Conservation (phyloP, 2,888 invertebrate species). For the Temnothorax unifasciatus region DNA sequence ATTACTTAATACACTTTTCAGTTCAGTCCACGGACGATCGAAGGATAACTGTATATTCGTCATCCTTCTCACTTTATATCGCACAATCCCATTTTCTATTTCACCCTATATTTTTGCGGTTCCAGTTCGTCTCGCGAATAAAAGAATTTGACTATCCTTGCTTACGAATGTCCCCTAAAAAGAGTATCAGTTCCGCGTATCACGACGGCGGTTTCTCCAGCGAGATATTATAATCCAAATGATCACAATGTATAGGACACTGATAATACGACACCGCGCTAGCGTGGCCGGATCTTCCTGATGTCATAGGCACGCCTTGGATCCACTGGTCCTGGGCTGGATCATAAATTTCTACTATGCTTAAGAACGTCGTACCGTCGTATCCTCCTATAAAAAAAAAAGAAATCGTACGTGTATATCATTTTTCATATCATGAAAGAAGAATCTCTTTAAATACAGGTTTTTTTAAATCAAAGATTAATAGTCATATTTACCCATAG, state of each 20-base stretch:
- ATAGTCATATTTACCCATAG: constrained; percentile 90
- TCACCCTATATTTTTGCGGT: neutral
- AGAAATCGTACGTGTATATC: neutral
- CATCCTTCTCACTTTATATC: neutral
- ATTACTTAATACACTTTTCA: constrained; percentile 29
- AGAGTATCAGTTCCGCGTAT: constrained; percentile 50
- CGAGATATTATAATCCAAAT: constrained; percentile 77
- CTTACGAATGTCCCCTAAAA: constrained; percentile 2
- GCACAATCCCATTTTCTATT: neutral
- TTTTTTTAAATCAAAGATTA: neutral
- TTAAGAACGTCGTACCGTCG: constrained; percentile 94
- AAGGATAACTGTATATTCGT: neutral
- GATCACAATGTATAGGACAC: constrained; percentile 87
- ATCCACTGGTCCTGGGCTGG: constrained; percentile 92
- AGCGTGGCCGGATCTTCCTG: constrained; percentile 96
- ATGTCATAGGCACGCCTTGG: constrained; percentile 92
- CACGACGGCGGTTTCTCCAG: constrained; percentile 71
- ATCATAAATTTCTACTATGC: constrained; percentile 96
- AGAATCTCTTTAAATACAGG: neutral
- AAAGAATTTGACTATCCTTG: constrained; percentile 17
- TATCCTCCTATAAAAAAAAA: constrained; percentile 91
- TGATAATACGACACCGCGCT: constrained; percentile 95
- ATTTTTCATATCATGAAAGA: neutral
- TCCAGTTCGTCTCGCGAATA: neutral
- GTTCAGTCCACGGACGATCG: neutral